Percentiles rank a stretch among this genome's conserved stretches.
Evolutionary conservation across 2,113 vertebrate genomes (phyloP).

Genomic region (Nycticorax nycticorax): DNA sequence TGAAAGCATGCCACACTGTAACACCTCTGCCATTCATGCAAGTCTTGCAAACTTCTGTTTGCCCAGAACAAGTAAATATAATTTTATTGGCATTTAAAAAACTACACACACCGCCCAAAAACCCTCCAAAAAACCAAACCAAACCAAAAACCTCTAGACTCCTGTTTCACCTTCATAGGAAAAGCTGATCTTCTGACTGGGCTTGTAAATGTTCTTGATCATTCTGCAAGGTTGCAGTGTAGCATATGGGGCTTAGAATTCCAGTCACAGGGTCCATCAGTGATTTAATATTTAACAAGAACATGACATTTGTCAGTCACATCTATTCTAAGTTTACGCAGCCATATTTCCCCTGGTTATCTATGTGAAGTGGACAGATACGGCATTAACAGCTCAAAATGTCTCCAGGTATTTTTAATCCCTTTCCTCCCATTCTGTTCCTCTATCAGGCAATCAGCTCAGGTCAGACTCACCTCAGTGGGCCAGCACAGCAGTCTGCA

Average conservation of each 20-base stretch:
- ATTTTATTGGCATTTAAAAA: not conserved
- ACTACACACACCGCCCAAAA: rapidly evolving
- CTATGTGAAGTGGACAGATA: not conserved
- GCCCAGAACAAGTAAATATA: not conserved
- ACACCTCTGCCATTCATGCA: not conserved
- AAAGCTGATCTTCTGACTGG: not conserved
- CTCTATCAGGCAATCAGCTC: conserved; percentile 32
- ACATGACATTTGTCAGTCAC: not conserved
- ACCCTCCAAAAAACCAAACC: not conserved
- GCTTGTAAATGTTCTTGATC: not conserved
- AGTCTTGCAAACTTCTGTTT: not conserved
- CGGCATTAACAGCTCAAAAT: not conserved
- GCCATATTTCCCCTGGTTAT: not conserved
- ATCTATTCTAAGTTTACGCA: not conserved
- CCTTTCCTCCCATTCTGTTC: not conserved
- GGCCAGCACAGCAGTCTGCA: conserved; percentile 21
- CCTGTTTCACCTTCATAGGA: not conserved
- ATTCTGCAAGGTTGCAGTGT: not conserved
- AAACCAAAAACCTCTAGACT: not conserved
- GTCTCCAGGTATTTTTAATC: not conserved
- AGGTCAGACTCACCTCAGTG: conserved; percentile 66
- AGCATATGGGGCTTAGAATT: not conserved
- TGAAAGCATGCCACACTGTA: not conserved
- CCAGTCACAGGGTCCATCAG: not conserved
- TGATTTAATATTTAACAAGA: not conserved